A percentile compares a stretch with the other conserved stretches of the same genome.
Conservation (phyloP, 2,113 vertebrate species). For the Eptesicus fuscus region DNA sequence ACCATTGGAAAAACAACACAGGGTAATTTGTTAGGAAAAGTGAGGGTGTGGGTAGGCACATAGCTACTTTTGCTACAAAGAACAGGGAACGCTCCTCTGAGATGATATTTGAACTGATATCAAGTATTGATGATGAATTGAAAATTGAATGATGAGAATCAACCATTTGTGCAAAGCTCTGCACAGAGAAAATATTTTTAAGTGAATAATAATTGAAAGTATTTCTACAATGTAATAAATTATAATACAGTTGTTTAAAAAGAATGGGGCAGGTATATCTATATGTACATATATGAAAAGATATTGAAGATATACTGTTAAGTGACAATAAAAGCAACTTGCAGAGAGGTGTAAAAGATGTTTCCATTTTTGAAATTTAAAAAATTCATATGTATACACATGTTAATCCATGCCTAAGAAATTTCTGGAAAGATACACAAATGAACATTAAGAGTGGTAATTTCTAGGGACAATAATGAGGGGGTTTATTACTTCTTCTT, state of each 20-base stretch:
- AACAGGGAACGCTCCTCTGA: background rate
- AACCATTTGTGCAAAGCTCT: background rate
- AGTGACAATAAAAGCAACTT: constrained; percentile 1
- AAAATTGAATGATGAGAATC: background rate
- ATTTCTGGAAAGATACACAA: background rate
- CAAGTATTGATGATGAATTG: background rate
- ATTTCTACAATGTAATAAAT: background rate
- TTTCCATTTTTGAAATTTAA: background rate
- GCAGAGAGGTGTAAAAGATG: background rate
- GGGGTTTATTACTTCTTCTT: background rate
- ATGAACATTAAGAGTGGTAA: background rate
- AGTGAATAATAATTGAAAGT: background rate
- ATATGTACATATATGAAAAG: background rate
- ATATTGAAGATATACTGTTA: background rate
- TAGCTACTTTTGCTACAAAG: background rate
- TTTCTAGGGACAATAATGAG: background rate
- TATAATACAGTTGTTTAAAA: background rate
- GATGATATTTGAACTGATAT: background rate
- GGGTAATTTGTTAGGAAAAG: background rate
- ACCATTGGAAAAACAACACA: background rate
- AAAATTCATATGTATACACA: background rate
- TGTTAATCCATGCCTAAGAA: background rate
- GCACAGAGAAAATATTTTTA: background rate
- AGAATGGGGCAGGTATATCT: background rate
- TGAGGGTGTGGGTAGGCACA: background rate